These are phyloP conservation scores for Apodemia hepburni DNA, from an alignment of 2,888 invertebrate species.

Conservation along the genomic window DNA sequence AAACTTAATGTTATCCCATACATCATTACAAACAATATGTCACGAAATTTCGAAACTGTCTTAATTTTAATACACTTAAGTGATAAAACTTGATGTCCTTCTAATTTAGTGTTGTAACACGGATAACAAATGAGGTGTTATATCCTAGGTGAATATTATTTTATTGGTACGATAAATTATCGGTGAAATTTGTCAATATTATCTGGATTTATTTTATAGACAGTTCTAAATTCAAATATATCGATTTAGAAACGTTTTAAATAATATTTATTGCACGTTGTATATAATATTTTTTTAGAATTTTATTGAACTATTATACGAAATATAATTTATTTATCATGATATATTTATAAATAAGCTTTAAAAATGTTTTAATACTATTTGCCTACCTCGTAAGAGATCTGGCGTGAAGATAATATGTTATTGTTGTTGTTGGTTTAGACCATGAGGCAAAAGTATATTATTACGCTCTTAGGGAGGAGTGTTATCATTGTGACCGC, in stretches of 20 bases:
- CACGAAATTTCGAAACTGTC: slow-evolving; percentile 7
- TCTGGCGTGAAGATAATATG: no score
- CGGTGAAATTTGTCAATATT: slow-evolving; percentile 5
- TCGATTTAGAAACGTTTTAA: neutral
- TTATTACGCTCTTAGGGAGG: no score
- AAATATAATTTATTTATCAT: no score
- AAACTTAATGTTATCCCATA: neutral
- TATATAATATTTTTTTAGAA: neutral
- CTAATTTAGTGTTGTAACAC: slow-evolving; percentile 11
- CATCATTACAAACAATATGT: slow-evolving; percentile 1
- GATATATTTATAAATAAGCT: no score
- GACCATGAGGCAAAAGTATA: no score
- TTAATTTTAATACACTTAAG: slow-evolving; percentile 13
- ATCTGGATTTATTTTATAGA: neutral
- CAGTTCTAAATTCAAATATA: neutral
- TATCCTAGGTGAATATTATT: slow-evolving; percentile 5
- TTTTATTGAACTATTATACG: neutral
- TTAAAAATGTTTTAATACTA: no score
- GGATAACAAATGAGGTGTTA: slow-evolving; percentile 5
- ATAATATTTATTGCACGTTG: neutral
- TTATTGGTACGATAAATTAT: neutral
- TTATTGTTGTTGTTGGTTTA: no score
- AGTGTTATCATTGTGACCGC: no score
- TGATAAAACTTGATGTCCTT: neutral
- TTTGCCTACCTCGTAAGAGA: no score